phyloP scores from a whole-genome alignment of 2,888 invertebrate species.

The Pteria penguin region DNA sequence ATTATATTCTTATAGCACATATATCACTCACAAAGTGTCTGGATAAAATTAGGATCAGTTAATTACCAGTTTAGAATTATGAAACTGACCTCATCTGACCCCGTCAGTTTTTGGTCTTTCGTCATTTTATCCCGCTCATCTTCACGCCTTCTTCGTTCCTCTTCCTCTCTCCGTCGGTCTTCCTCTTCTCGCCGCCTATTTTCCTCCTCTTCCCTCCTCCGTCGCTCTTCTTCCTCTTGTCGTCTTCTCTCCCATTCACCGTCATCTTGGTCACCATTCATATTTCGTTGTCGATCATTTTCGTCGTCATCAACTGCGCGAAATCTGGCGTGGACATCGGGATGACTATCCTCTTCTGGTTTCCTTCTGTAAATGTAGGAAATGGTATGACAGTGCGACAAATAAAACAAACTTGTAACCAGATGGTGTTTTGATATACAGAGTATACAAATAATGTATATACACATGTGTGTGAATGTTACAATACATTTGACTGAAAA shows the following conservation, averaged over 20 bases:
- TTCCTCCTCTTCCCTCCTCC: conserved; percentile 51
- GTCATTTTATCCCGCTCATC: conserved; percentile 35
- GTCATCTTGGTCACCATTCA: conserved; percentile 40
- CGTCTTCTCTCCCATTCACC: conserved; percentile 44
- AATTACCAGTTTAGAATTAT: too few relatives aligned
- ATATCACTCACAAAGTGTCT: too few relatives aligned
- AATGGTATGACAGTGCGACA: too few relatives aligned
- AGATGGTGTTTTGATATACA: too few relatives aligned
- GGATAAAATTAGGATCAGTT: too few relatives aligned
- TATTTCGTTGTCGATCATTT: conserved; percentile 40
- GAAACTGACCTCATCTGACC: conserved; percentile 57
- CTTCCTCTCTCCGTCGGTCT: conserved; percentile 36
- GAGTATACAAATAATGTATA: too few relatives aligned
- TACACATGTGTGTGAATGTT: too few relatives aligned
- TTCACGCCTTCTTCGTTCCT: conserved; percentile 33
- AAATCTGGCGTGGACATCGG: conserved; percentile 34
- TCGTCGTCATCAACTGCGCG: conserved; percentile 45
- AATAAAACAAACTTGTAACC: too few relatives aligned
- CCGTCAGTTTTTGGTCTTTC: conserved; percentile 48
- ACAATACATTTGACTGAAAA: too few relatives aligned
- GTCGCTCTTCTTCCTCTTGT: conserved; percentile 47
- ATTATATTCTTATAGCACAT: too few relatives aligned
- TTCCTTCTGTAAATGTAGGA: conserved; percentile 6
- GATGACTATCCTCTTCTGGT: conserved; percentile 35
- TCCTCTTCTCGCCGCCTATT: conserved; percentile 52